Evolutionary conservation across 1,140 invertebrate species (phyloP).

Genomic region (Atta texana): DNA sequence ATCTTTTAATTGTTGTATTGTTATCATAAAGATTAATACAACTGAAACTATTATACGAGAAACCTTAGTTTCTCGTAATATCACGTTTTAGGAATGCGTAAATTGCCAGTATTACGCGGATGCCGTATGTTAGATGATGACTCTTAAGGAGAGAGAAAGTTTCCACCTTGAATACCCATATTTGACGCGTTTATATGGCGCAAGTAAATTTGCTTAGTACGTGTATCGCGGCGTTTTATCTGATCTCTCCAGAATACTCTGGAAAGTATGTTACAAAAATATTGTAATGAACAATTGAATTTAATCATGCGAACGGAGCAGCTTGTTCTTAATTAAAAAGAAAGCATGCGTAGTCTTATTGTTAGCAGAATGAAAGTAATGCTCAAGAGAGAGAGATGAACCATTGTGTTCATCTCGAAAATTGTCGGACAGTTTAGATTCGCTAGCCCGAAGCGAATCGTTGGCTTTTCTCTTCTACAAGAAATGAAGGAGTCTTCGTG

Average conservation of each 20-base stretch:
- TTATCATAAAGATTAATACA: not conserved
- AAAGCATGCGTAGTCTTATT: not conserved
- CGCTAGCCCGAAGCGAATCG: not conserved
- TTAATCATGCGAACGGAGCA: conserved; percentile 48
- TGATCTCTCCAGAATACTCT: not conserved
- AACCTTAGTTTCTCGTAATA: not conserved
- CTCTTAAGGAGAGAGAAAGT: conserved; percentile 47
- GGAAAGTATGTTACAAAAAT: conserved; percentile 28
- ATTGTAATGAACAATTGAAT: conserved; percentile 23
- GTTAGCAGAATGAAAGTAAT: conserved; percentile 16
- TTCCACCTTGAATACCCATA: conserved; percentile 26
- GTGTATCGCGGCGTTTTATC: conserved; percentile 20
- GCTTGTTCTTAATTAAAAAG: not conserved
- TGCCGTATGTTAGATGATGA: conserved; percentile 11
- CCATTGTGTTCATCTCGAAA: conserved; percentile 10
- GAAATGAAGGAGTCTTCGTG: no score
- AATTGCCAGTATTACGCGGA: conserved; percentile 34
- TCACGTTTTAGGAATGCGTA: conserved; percentile 10
- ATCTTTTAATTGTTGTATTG: no score
- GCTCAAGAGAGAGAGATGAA: not conserved
- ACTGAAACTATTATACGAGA: not conserved
- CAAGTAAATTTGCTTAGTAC: conserved; percentile 32
- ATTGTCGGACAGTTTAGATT: conserved; percentile 23
- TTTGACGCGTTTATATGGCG: not conserved
- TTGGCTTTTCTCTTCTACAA: no score